Conservation (phyloP, 2,888 invertebrate species). For the Ferdinandea cuprea region DNA sequence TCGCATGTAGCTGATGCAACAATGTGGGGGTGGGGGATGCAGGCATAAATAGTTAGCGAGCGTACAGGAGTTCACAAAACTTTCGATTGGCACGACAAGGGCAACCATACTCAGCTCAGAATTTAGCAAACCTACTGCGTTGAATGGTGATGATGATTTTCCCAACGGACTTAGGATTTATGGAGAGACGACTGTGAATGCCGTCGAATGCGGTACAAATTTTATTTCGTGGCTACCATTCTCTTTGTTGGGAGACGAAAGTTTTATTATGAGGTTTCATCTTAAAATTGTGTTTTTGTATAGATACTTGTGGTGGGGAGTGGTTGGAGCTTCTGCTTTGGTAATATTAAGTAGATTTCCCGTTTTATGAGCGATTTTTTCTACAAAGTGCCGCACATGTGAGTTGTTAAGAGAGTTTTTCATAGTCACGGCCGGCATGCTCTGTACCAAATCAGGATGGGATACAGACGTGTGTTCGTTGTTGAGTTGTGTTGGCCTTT, state of each 20-base stretch:
- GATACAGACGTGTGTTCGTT: not conserved
- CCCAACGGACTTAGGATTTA: slow-evolving; percentile 41
- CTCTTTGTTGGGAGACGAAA: not conserved
- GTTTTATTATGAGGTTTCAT: slow-evolving; percentile 56
- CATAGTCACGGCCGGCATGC: slow-evolving; percentile 24
- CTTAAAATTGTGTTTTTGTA: slow-evolving; percentile 39
- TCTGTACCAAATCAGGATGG: not conserved
- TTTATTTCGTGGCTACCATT: slow-evolving; percentile 16
- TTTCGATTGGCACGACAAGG: slow-evolving; percentile 22
- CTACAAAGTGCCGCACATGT: slow-evolving; percentile 53
- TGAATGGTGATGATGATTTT: slow-evolving; percentile 21
- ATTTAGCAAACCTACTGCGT: too few species aligned
- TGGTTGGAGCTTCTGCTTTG: slow-evolving; percentile 1
- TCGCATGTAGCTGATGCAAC: too few species aligned
- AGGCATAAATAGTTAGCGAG: too few species aligned
- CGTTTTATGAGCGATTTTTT: slow-evolving; percentile 51
- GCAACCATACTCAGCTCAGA: not conserved
- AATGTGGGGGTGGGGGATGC: not conserved
- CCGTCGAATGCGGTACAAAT: slow-evolving; percentile 4
- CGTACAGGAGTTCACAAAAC: slow-evolving; percentile 23
- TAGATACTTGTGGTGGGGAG: not conserved
- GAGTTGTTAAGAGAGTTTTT: slow-evolving; percentile 65
- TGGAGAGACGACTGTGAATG: too few species aligned
- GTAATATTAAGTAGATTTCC: slow-evolving; percentile 50
- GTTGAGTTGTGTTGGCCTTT: not conserved